A percentile compares a stretch with the other conserved stretches of the same genome.
Evolutionary conservation across 2,888 invertebrate genomes (phyloP).

Genomic region (Drosophila seclusa): DNA sequence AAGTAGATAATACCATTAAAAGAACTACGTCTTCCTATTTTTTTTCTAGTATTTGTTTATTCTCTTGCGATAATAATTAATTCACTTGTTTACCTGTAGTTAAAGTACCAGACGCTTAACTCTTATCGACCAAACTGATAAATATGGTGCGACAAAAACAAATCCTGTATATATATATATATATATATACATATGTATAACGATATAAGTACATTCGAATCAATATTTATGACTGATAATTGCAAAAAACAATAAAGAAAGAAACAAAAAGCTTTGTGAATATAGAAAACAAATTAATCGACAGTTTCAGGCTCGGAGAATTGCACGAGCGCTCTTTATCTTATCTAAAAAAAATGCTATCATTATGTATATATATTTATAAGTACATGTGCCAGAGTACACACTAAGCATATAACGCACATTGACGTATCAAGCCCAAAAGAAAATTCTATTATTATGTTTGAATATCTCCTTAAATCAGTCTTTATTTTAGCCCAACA

Average conservation of each 20-base stretch:
- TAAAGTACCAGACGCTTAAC: constrained; percentile 14
- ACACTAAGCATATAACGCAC: constrained; percentile 13
- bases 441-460: constrained; percentile 24
- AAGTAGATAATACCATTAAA: not conserved
- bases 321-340: constrained; percentile 53
- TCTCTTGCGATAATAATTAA: constrained; percentile 11
- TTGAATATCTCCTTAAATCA: not conserved
- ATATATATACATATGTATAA: not conserved
- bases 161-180: not conserved
- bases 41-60: not conserved
- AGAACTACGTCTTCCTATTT: not conserved
- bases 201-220: not conserved
- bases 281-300: constrained; percentile 37
- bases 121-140: constrained; percentile 37
- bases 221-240: constrained; percentile 25
- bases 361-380: constrained; percentile 12
- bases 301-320: constrained; percentile 40
- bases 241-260: constrained; percentile 7
- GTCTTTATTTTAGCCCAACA: constrained; percentile 1
- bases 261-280: not conserved
- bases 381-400: not conserved
- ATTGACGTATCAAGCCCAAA: constrained; percentile 56
- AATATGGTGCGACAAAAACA: constrained; percentile 9
- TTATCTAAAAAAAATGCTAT: constrained; percentile 45
- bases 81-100: constrained; percentile 4